phyloP scores from a whole-genome alignment of 2,113 vertebrate genomes.

The Chaenogobius annularis region DNA sequence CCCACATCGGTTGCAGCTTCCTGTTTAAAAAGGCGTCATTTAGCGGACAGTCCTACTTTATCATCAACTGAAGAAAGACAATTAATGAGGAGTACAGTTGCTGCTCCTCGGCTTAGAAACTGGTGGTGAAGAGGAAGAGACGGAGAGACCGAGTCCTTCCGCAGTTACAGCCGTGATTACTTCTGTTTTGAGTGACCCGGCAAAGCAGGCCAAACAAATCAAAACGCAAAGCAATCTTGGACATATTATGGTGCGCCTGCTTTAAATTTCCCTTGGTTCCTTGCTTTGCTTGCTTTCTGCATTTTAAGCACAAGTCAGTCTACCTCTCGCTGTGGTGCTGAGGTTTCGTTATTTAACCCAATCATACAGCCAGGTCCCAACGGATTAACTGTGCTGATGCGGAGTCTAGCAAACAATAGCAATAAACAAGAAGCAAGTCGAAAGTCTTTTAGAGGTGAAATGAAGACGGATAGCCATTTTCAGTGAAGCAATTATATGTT shows the following conservation, averaged over 20 bases:
- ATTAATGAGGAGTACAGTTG: too few species aligned
- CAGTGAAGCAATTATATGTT: background rate
- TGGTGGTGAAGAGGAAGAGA: too few species aligned
- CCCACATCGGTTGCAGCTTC: too few species aligned
- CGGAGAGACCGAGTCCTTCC: background rate
- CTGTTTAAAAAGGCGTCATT: too few species aligned
- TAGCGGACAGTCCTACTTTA: too few species aligned
- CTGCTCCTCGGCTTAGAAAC: too few species aligned
- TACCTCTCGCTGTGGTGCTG: constrained; percentile 22
- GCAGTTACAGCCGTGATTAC: constrained; percentile 45
- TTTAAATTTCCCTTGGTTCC: constrained; percentile 65
- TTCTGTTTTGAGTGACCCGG: constrained; percentile 35
- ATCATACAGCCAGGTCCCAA: constrained; percentile 36
- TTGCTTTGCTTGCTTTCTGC: constrained; percentile 29
- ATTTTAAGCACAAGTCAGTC: constrained; percentile 50
- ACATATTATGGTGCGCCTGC: constrained; percentile 48
- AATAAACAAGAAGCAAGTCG: constrained; percentile 35
- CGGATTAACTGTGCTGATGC: constrained; percentile 24
- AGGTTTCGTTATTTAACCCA: constrained; percentile 54
- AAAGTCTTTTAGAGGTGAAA: constrained; percentile 27
- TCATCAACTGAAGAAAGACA: too few species aligned
- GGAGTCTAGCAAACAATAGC: constrained; percentile 23
- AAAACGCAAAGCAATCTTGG: constrained; percentile 57
- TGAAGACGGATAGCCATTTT: constrained; percentile 11
- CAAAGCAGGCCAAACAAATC: constrained; percentile 46